phyloP scores from a whole-genome alignment of 1,140 invertebrate genomes.

The Drosophila rufa region DNA sequence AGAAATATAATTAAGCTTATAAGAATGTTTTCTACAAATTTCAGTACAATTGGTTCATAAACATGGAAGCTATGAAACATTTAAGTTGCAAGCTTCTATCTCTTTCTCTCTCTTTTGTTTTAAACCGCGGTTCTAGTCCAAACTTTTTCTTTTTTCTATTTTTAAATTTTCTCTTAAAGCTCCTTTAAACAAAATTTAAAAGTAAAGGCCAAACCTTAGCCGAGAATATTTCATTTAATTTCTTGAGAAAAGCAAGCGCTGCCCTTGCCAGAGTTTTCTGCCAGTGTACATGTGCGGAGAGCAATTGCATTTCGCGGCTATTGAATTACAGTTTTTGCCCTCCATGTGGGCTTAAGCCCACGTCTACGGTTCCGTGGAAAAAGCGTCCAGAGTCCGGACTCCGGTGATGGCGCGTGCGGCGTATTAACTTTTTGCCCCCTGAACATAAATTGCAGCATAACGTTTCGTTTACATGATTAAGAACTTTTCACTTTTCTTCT shows the following conservation, averaged over 20 bases:
- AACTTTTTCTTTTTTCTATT: too few relatives aligned
- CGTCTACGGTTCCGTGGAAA: background rate
- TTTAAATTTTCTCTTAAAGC: background rate
- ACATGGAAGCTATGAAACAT: background rate
- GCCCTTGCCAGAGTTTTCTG: background rate
- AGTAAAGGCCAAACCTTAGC: too few relatives aligned
- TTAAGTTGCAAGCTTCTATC: background rate
- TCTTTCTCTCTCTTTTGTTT: background rate
- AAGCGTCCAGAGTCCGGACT: background rate
- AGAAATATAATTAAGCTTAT: background rate
- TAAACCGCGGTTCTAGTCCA: too few relatives aligned
- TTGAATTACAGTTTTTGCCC: slow-evolving; percentile 22
- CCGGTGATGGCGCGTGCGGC: slow-evolving; percentile 31
- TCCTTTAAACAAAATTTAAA: too few relatives aligned
- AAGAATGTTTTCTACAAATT: background rate
- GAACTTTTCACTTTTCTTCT: slow-evolving; percentile 25
- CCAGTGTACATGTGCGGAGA: background rate
- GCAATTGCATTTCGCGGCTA: slow-evolving; percentile 21
- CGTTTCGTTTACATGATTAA: slow-evolving; percentile 57
- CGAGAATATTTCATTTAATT: too few relatives aligned
- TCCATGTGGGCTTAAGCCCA: background rate
- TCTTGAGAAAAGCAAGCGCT: too few relatives aligned
- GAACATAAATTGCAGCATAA: slow-evolving; percentile 53
- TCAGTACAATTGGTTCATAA: background rate
- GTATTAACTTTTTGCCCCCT: slow-evolving; percentile 40